Evolutionary conservation across 2,113 vertebrate species (phyloP), one percentile per base, ranked within the genome.

Genomic region (Tychaedon coryphoeus): DNA sequence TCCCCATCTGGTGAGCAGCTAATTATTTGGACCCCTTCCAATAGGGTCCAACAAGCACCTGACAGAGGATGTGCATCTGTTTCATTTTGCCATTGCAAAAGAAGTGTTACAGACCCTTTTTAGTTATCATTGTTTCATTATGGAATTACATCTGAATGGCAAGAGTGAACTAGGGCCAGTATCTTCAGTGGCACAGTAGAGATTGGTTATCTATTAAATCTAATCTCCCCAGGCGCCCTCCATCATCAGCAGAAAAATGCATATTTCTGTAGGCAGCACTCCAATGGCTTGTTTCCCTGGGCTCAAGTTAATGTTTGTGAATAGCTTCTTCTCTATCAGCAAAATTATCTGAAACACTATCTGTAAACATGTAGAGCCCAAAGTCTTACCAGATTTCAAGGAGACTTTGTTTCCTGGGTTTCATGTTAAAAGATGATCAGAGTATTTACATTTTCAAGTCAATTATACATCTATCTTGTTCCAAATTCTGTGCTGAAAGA

Each of bases 1-100:
- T 95, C 88, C 74, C 91, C 90, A 92, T 95, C 92, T 97, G 89
- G 77, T 83, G 95, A 93, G 31, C 40, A 74, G 81, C 65, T 96
- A 93, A 97, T 95, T 97, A 92, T 90, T 93, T 97, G 93, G 81
- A 87, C 25, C n/a, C 72, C 53, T 82, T 93, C 83, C 92, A 97
- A 16, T 4, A 51, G 92, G 54, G 77, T 82, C 94, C 85, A 62
- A 91, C 19, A 81, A 79, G 65, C 90, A 96, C 88, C 95, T 97
- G 91, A 86, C 88, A 95, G 69, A 78, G 48, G 38, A 75, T 73
- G 42, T 90, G 47, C 84, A 83, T 74, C 78, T 95, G 48, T 92
- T 93, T 88, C 38, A 47, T 85, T 92, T 79, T 94, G 53, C 82
- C 54, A 25, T 61, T 83, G 72, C 64, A 76, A 60, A 78, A 78